These are phyloP conservation scores for Toxotes lorentzi DNA, from an alignment of 2,797 vertebrate species.

Conservation along the genomic window DNA sequence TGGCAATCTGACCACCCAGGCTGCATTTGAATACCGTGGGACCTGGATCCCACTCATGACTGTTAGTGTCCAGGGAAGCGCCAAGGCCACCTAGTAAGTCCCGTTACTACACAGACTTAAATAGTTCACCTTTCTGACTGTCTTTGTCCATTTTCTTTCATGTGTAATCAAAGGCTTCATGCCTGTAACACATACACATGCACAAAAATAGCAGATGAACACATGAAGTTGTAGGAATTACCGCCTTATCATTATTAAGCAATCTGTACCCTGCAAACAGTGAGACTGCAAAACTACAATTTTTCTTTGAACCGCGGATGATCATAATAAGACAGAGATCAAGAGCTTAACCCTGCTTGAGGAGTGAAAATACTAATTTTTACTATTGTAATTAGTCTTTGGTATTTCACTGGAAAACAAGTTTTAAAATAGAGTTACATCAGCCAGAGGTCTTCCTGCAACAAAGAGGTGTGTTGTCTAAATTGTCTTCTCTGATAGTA, in stretches of 20 bases:
- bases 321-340: slow-evolving; percentile 25
- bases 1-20: slow-evolving; percentile 90
- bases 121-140: neutral
- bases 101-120: neutral
- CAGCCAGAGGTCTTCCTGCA: slow-evolving; percentile 20
- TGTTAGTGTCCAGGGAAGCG: slow-evolving; percentile 95
- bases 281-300: neutral
- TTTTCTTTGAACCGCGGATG: slow-evolving; percentile 4
- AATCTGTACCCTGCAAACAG: slow-evolving; percentile 13
- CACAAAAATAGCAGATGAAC: neutral
- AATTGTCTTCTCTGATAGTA: slow-evolving; percentile 14
- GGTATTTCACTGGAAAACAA: slow-evolving; percentile 19
- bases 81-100: slow-evolving; percentile 98
- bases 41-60: slow-evolving; percentile 98
- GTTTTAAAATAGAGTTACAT: slow-evolving; percentile 15
- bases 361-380: slow-evolving; percentile 19
- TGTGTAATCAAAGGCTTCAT: neutral
- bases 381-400: slow-evolving; percentile 21
- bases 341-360: slow-evolving; percentile 20
- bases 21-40: slow-evolving; percentile 98
- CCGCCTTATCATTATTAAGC: neutral
- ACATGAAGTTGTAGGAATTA: neutral
- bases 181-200: neutral
- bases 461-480: slow-evolving; percentile 29
- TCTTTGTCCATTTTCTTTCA: neutral